Base-by-base conservation (phyloP, 2,888 invertebrate species). In the Drosophila trichaetosa region DNA sequence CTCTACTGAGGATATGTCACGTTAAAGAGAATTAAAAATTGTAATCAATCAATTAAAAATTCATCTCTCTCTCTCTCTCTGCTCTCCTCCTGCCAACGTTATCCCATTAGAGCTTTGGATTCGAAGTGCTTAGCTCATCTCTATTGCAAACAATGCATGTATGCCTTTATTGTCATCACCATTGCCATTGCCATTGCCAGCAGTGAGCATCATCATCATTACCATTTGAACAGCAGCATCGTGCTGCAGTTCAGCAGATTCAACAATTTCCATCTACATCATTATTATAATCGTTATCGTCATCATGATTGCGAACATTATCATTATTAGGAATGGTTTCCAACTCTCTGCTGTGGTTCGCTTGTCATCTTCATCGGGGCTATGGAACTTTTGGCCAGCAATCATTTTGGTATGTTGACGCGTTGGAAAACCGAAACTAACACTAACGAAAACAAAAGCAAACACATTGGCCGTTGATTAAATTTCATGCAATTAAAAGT, bases 291-390 rank as follows among this genome's bases (percentile, higher is more conserved):
- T 64, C 72, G 63, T 83, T 70, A 65, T 76, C 80, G 62, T 52
- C 68, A 74, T 66, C 72, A 67, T 83, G 59, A 64, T 70, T 54
- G 70, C 63, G 61, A 67, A 29, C 79, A 52, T 57, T 52, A 76
- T 38, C 67, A 53, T 73, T 57, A 58, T 62, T 53, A 68, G 69
- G 69, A 72, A 62, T 64, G 83, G 40, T 7, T 60, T 70, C 56
- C 68, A 77, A 68, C 83, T 74, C 71, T 58, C 66, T 76, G 73
- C 69, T 79, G 86, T 64, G 84, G 88, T 86, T 71, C 78, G 75
- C 75, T 83, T 88, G 83, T 83, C 83, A 81, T 83, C 87, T 86
- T 83, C 75, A 86, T 83, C 75, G 82, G 80, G 73, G 46, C 67
- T 69, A 69, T 29, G 54, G 69, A 83, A 80, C 87, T 86, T 77